These are phyloP conservation scores for Liopterus haemorrhoidalis DNA, from an alignment of 2,888 invertebrate species.

Conservation along the genomic window DNA sequence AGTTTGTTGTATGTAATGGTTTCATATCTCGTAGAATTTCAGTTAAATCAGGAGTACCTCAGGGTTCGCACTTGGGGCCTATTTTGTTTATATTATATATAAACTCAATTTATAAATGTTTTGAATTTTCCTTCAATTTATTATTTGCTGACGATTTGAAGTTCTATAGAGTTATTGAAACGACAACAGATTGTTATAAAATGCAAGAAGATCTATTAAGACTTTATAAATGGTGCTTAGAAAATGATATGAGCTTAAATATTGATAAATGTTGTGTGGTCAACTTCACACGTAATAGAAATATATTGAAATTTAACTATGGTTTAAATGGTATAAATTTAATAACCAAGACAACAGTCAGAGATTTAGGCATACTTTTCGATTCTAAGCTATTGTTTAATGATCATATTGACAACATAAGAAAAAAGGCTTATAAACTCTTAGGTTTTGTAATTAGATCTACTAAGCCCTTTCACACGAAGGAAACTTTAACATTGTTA, in stretches of 20 bases:
- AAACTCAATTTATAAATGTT: background rate
- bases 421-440: background rate
- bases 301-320: too few relatives aligned
- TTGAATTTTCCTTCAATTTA: background rate
- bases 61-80: conserved; percentile 1
- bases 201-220: background rate
- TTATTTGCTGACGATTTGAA: conserved; percentile 1
- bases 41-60: background rate
- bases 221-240: background rate
- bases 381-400: too few relatives aligned
- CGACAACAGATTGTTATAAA: background rate
- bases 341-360: too few relatives aligned
- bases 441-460: conserved; percentile 3
- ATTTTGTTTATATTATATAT: background rate
- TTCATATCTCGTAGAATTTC: background rate
- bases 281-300: background rate
- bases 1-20: background rate
- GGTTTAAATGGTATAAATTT: too few relatives aligned
- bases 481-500: background rate
- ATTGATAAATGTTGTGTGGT: background rate
- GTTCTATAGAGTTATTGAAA: background rate
- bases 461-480: background rate
- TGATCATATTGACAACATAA: background rate
- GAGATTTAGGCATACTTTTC: too few relatives aligned
- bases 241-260: background rate